These are phyloP conservation scores for Trachops cirrhosus DNA, from an alignment of 2,797 vertebrate genomes.

Conservation along the genomic window DNA sequence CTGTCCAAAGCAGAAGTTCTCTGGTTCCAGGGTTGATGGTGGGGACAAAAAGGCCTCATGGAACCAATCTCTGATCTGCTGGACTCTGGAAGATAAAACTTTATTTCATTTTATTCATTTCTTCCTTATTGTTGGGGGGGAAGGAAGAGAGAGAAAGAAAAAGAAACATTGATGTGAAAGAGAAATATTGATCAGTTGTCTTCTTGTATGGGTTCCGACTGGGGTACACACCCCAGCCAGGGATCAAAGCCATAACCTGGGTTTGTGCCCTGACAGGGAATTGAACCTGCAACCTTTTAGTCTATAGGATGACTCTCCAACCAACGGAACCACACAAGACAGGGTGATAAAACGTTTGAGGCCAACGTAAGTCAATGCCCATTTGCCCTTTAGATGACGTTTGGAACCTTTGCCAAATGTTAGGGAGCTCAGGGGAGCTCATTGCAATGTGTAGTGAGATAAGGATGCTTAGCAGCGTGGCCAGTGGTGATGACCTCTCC, in stretches of 20 bases:
- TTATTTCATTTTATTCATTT: too few relatives aligned
- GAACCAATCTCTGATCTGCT: neutral
- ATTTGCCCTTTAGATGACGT: neutral
- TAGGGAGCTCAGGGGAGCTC: neutral
- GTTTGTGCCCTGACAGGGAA: too few relatives aligned
- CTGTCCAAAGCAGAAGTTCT: neutral
- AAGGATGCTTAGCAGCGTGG: neutral
- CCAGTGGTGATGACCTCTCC: accelerated
- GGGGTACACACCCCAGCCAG: too few relatives aligned
- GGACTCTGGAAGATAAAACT: neutral
- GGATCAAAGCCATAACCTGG: too few relatives aligned
- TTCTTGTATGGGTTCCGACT: too few relatives aligned
- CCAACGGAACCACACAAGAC: too few relatives aligned
- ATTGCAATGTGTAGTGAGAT: neutral
- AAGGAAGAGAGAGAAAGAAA: too few relatives aligned
- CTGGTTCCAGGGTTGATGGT: neutral
- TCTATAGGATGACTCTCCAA: too few relatives aligned
- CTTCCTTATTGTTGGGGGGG: too few relatives aligned
- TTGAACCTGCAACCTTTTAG: too few relatives aligned
- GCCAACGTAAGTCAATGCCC: neutral
- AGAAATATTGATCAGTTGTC: too few relatives aligned
- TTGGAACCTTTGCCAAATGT: neutral
- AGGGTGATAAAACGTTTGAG: neutral
- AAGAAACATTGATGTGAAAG: too few relatives aligned
- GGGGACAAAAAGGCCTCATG: neutral